Percentiles rank a stretch among this genome's conserved stretches.
These are phyloP conservation scores for Macrotis lagotis DNA, from an alignment of 2,113 vertebrate genomes.

Conservation along the genomic window DNA sequence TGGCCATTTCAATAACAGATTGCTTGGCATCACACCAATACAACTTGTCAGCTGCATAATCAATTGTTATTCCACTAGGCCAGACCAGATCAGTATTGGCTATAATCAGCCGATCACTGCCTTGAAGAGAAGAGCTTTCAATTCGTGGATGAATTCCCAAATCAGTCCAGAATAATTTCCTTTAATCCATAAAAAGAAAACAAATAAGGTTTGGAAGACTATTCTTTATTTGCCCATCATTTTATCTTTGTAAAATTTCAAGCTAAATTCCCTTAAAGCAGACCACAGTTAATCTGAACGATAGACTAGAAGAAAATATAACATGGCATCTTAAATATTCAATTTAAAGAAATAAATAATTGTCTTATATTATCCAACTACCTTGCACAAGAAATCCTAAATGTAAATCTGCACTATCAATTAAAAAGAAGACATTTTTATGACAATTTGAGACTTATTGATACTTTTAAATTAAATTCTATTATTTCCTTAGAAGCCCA, in stretches of 20 bases:
- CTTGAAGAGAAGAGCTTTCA: slow-evolving; percentile 89
- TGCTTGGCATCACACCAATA: slow-evolving; percentile 92
- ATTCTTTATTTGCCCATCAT: slow-evolving; percentile 52
- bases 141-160: slow-evolving; percentile 86
- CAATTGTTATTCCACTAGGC: slow-evolving; percentile 91
- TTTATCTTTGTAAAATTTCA: slow-evolving; percentile 75
- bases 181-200: slow-evolving; percentile 83
- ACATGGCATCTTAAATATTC: background rate
- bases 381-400: slow-evolving; percentile 17
- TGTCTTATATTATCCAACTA: background rate
- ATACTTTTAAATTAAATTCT: background rate
- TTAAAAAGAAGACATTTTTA: slow-evolving; percentile 32
- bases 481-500: background rate
- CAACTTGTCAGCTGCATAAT: slow-evolving; percentile 87
- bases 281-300: slow-evolving; percentile 32
- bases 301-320: background rate
- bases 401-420: slow-evolving; percentile 11
- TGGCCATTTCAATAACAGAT: slow-evolving; percentile 87
- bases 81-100: slow-evolving; percentile 84
- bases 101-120: slow-evolving; percentile 82
- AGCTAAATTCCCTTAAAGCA: slow-evolving; percentile 48
- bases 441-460: background rate
- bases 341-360: slow-evolving; percentile 22
- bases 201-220: slow-evolving; percentile 58
- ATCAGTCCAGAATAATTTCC: slow-evolving; percentile 96